These are phyloP conservation scores for Accipiter virgatus DNA, from an alignment of 2,113 vertebrate species.

Conservation along the genomic window DNA sequence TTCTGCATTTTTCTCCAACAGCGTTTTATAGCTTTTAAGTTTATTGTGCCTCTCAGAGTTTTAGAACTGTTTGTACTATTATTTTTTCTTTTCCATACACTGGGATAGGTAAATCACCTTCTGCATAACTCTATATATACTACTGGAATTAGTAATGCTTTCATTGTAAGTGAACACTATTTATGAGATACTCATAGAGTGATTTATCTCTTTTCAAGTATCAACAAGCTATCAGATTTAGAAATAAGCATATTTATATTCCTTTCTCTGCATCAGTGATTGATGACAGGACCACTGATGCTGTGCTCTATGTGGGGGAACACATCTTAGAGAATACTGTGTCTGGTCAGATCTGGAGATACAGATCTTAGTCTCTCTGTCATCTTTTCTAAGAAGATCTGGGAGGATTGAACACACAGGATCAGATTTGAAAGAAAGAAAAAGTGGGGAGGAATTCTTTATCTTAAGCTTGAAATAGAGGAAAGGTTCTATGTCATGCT, in stretches of 20 bases:
- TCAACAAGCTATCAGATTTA: slow-evolving; percentile 11
- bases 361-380: slow-evolving; percentile 12
- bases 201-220: slow-evolving; percentile 42
- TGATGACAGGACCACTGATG: background rate
- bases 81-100: background rate
- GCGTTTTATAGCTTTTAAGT: background rate
- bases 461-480: background rate
- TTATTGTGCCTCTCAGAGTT: background rate
- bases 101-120: background rate
- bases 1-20: background rate
- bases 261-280: background rate
- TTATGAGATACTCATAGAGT: background rate
- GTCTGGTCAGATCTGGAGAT: slow-evolving; percentile 36
- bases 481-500: background rate
- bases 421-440: slow-evolving; percentile 16
- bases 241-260: slow-evolving; percentile 18
- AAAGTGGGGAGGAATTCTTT: background rate
- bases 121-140: background rate
- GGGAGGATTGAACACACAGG: background rate
- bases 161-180: background rate
- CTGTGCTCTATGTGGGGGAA: slow-evolving; percentile 9
- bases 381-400: background rate
- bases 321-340: slow-evolving; percentile 9
- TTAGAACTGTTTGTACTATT: background rate
- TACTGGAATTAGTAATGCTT: background rate